Evolutionary conservation across 2,888 invertebrate genomes (phyloP).

Genomic region (Syrista parreyssii): DNA sequence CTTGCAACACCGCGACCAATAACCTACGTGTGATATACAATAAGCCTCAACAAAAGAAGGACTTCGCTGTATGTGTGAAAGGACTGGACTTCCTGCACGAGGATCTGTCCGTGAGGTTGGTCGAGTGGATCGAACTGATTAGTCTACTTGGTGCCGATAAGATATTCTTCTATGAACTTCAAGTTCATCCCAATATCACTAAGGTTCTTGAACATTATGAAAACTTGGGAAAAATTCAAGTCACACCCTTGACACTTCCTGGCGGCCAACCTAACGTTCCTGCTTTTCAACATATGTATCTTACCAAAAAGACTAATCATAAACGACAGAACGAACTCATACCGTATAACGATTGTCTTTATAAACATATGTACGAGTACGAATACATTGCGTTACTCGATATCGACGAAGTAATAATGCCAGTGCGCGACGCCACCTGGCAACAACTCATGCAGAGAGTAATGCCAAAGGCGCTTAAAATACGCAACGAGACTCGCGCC

Average conservation of each 20-base stretch:
- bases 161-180: constrained; percentile 87
- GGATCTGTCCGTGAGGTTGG: constrained; percentile 87
- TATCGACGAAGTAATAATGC: constrained; percentile 96
- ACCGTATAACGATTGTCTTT: constrained; percentile 96
- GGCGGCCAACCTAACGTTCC: constrained; percentile 92
- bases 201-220: constrained; percentile 80
- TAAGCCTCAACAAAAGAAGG: constrained; percentile 77
- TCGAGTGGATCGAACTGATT: constrained; percentile 95
- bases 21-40: constrained; percentile 86
- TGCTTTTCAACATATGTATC: constrained; percentile 87
- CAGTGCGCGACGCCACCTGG: constrained; percentile 81
- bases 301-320: constrained; percentile 91
- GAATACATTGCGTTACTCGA: constrained; percentile 91
- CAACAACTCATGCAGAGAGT: constrained; percentile 80
- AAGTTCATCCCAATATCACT: constrained; percentile 92
- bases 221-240: constrained; percentile 75
- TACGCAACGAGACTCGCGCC: constrained; percentile 76
- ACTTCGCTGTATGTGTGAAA: constrained; percentile 93
- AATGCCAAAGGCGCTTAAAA: constrained; percentile 75
- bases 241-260: constrained; percentile 85
- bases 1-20: constrained; percentile 88
- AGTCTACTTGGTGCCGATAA: constrained; percentile 90
- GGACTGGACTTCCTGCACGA: constrained; percentile 93
- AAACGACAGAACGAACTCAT: constrained; percentile 95
- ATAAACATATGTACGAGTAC: constrained; percentile 91